Percentiles rank a stretch among this genome's conserved stretches.
Evolutionary conservation across 2,888 invertebrate genomes (phyloP).

Genomic region (Pyrrhia umbra): DNA sequence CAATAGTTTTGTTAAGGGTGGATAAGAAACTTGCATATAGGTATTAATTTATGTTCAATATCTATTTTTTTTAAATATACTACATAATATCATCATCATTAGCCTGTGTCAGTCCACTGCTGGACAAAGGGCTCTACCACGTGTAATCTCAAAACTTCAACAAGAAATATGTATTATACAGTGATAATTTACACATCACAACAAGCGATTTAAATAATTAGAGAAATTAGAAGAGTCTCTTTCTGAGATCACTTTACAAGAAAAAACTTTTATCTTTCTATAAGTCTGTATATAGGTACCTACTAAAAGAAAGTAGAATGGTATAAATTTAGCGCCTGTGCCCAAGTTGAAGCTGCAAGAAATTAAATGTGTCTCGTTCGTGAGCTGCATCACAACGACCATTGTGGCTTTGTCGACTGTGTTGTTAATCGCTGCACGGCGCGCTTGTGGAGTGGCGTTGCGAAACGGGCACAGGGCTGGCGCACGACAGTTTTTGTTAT

Average conservation of each 20-base stretch:
- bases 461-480: conserved; percentile 30
- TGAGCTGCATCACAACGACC: conserved; percentile 34
- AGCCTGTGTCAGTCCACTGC: no score
- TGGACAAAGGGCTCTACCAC: no score
- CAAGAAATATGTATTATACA: no score
- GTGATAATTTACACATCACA: no score
- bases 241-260: neutral
- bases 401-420: conserved; percentile 33
- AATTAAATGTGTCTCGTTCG: conserved; percentile 24
- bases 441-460: conserved; percentile 21
- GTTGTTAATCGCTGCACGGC: conserved; percentile 39
- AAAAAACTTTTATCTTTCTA: neutral
- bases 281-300: neutral
- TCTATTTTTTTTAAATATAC: no score
- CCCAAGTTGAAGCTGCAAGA: conserved; percentile 20
- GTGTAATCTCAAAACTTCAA: no score
- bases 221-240: no score
- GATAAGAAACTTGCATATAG: no score
- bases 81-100: no score
- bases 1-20: no score
- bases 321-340: conserved; percentile 2
- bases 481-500: neutral
- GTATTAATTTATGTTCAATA: no score
- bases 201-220: no score
- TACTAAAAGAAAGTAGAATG: neutral